Conservation (phyloP, 2,888 invertebrate genomes). For the Callinectes sapidus region DNA sequence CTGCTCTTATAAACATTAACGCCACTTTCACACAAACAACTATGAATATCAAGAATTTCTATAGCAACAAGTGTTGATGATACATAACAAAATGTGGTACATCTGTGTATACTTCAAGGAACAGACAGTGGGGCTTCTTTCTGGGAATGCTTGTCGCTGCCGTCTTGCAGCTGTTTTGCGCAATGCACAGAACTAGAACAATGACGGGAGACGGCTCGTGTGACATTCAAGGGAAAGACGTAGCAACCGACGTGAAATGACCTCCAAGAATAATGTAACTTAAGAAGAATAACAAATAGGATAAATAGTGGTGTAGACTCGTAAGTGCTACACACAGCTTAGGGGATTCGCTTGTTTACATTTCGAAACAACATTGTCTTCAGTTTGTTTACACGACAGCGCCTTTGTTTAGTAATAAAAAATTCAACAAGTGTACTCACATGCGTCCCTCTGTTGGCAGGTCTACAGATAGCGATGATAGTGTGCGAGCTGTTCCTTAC, state of each 20-base stretch:
- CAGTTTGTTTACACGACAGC: not conserved
- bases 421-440: not conserved
- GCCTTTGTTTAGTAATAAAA: not conserved
- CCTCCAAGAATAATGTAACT: not conserved
- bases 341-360: not conserved
- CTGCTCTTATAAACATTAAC: not conserved
- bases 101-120: not conserved
- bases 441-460: constrained; percentile 23
- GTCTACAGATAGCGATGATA: constrained; percentile 57
- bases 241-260: not conserved
- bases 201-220: not conserved
- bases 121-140: not conserved
- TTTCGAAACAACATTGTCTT: not conserved
- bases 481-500: constrained; percentile 44
- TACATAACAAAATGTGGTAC: not conserved
- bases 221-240: constrained; percentile 16
- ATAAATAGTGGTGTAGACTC: not conserved
- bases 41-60: not conserved
- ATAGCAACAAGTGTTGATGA: not conserved
- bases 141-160: not conserved
- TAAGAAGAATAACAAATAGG: not conserved
- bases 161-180: not conserved
- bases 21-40: not conserved
- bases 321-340: not conserved
- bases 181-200: not conserved